A percentile compares a stretch with the other conserved stretches of the same genome.
Conservation (phyloP, 2,113 vertebrate species). For the Propithecus coquereli region DNA sequence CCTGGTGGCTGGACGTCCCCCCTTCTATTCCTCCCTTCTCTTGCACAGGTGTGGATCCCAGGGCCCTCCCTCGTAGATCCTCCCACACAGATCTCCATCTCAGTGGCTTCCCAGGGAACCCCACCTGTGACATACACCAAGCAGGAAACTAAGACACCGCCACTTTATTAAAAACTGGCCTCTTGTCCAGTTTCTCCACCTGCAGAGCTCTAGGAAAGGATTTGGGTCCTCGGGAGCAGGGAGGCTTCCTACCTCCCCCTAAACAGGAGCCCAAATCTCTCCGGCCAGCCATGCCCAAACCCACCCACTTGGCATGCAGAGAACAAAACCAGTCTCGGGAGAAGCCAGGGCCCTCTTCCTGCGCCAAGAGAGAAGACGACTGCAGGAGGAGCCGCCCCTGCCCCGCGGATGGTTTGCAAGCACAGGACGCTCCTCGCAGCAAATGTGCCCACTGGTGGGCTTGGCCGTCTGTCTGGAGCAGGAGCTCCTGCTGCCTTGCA, state of each 20-base stretch:
- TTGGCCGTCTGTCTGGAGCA: not conserved
- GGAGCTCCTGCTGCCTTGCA: not conserved
- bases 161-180: not conserved
- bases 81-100: not conserved
- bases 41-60: not conserved
- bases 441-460: not conserved
- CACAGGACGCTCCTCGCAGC: too few species aligned
- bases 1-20: fast-evolving
- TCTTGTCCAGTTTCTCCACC: not conserved
- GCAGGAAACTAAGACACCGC: not conserved
- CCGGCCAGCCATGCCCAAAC: not conserved
- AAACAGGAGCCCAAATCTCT: not conserved
- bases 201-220: not conserved
- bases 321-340: too few species aligned
- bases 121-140: not conserved
- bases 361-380: not conserved
- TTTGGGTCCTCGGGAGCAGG: not conserved
- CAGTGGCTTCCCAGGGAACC: not conserved
- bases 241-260: not conserved
- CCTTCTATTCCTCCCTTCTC: not conserved
- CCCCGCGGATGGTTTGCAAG: not conserved
- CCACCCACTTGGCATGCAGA: fast-evolving
- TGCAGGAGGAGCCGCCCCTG: not conserved
- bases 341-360: not conserved
- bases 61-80: too few species aligned